phyloP scores from a whole-genome alignment of 2,797 vertebrate species.

The Brachyrhaphis roseni region DNA sequence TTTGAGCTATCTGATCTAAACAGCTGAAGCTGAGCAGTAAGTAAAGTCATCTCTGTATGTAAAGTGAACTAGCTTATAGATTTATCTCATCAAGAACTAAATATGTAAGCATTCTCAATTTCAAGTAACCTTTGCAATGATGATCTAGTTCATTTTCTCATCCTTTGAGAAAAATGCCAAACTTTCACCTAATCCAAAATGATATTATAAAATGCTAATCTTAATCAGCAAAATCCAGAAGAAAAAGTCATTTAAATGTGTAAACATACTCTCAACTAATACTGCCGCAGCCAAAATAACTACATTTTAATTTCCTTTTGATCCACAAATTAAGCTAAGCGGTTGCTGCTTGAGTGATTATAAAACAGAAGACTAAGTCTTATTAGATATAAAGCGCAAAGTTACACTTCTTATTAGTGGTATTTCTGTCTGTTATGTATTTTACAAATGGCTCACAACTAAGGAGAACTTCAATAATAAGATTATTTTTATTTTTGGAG shows the following conservation, averaged over 20 bases:
- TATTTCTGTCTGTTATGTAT: background rate
- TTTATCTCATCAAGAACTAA: background rate
- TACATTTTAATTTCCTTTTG: background rate
- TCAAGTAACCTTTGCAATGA: background rate
- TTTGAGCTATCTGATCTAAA: background rate
- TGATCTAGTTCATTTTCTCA: background rate
- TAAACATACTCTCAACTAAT: background rate
- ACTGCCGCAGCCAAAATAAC: background rate
- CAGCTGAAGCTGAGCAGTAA: background rate
- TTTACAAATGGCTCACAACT: background rate
- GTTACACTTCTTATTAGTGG: background rate
- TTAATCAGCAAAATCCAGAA: background rate
- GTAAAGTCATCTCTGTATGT: background rate
- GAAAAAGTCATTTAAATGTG: background rate
- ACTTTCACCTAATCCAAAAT: background rate
- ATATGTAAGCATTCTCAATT: background rate
- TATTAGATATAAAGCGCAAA: background rate
- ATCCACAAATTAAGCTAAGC: background rate
- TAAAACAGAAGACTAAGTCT: background rate
- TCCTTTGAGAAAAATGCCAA: slow-evolving; percentile 1
- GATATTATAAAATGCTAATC: background rate
- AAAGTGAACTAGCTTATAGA: background rate
- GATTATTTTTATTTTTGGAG: background rate
- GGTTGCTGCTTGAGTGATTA: background rate
- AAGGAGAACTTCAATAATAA: background rate